Base-by-base conservation (phyloP, 2,797 vertebrate genomes). In the Sciurus carolinensis region DNA sequence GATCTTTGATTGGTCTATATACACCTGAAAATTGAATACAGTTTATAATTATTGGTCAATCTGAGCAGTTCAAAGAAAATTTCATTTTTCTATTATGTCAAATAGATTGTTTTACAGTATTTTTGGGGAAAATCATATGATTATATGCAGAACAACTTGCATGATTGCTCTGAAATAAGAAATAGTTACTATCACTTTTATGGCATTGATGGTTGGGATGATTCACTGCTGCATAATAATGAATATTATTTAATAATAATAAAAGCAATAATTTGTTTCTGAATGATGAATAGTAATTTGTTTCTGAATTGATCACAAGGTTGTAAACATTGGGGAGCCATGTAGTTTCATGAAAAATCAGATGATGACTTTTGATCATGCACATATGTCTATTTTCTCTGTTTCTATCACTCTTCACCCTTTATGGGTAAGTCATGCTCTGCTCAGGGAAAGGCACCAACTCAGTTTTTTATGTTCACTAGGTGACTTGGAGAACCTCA, bases 141-240 rank as follows among this genome's bases (percentile, higher is more conserved):
- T 76, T 64, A 79, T 73, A 52, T 47, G 15, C 81, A 44, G 89
- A 91, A 33, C 2, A 66, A 1, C 13, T 72, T 76, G 2, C 6
- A 36, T n/a, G 57, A 18, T 50, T 81, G 1, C 15, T 36, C 39
- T 85, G 5, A 93, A 94, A 42, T 66, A 87, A 71, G n/a, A 97
- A 88, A 71, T 73, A 75, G 15, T 2, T 36, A 64, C 33, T 72
- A 7, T 72, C 81, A 66, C 39, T 84, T 9, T 86, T 67, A 50
- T n/a, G 15, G 28, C 87, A 9, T 13, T 50, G 7, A 12, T 36
- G 20, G 26, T 36, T 18, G 7, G 50, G 20, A 7, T 33, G n/a
- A 92, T 72, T 90, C 11, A 22, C 33, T 67, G 28, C 8, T 91
- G 20, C 36, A 87, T 87, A 22, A 22, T 57, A 57, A 57, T 57